These are phyloP conservation scores for Cephus pulcher DNA, from an alignment of 2,888 invertebrate species.

Conservation along the genomic window DNA sequence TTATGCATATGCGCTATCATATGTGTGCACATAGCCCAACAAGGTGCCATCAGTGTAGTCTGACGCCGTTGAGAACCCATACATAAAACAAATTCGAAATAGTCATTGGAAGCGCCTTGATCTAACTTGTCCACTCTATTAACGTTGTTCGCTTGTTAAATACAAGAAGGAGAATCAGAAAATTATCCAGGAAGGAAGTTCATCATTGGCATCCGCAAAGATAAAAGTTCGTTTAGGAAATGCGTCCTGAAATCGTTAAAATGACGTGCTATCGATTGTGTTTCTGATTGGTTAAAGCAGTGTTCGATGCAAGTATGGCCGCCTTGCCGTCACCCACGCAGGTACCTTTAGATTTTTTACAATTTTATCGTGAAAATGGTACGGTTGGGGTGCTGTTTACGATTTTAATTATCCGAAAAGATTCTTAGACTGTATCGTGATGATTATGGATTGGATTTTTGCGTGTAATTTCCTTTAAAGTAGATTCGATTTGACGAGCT, in stretches of 20 bases:
- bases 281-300: conserved; percentile 61
- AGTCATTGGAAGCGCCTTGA: not conserved
- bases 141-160: not conserved
- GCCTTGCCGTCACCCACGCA: conserved; percentile 87
- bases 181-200: not conserved
- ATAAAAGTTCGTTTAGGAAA: conserved; percentile 24
- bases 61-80: not conserved
- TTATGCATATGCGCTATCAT: not conserved
- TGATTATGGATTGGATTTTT: not conserved
- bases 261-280: conserved; percentile 59
- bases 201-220: not conserved
- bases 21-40: not conserved
- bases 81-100: not conserved
- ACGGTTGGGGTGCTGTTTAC: not conserved
- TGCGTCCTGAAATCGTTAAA: conserved; percentile 43
- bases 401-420: not conserved
- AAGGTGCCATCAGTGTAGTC: not conserved
- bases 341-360: conserved; percentile 70
- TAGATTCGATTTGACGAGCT: not conserved
- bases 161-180: not conserved
- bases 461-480: not conserved
- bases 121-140: no score
- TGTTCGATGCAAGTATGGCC: conserved; percentile 77
- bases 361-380: conserved; percentile 20
- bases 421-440: not conserved